These are phyloP conservation scores for Steatocranus sp. DNA, from an alignment of 2,797 vertebrate genomes.

Conservation along the genomic window DNA sequence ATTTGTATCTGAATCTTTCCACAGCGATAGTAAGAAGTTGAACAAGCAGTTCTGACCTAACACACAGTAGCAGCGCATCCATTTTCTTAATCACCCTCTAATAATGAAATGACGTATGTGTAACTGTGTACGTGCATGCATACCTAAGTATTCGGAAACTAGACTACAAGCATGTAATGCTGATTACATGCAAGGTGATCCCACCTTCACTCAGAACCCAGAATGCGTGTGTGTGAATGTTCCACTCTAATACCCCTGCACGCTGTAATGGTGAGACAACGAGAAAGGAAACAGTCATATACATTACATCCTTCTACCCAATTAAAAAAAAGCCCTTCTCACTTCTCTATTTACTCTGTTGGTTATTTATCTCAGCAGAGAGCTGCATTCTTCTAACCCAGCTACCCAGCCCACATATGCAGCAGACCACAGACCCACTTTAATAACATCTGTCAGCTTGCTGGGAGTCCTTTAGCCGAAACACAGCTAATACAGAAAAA, in stretches of 20 bases:
- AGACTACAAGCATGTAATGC: constrained; percentile 18
- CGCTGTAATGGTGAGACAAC: neutral
- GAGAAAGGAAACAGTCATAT: constrained; percentile 10
- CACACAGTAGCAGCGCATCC: neutral
- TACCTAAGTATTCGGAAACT: constrained; percentile 21
- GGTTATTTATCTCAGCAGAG: neutral
- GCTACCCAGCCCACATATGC: too few relatives aligned
- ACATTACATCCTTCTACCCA: neutral
- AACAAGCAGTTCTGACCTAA: too few relatives aligned
- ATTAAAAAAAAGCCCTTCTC: neutral
- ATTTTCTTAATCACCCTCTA: constrained; percentile 17
- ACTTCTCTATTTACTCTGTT: neutral
- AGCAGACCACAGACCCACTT: neutral
- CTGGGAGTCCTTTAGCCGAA: neutral
- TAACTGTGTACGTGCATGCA: neutral
- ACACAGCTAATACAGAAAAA: neutral
- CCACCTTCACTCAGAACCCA: constrained; percentile 13
- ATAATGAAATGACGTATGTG: constrained; percentile 1
- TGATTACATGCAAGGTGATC: constrained; percentile 34
- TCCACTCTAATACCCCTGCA: neutral
- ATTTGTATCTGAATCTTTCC: too few relatives aligned
- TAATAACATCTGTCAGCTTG: neutral
- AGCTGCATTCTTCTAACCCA: neutral
- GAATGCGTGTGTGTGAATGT: neutral
- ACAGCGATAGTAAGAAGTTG: too few relatives aligned